Conservation (phyloP, 2,113 vertebrate species). For the Nibea albiflora region DNA sequence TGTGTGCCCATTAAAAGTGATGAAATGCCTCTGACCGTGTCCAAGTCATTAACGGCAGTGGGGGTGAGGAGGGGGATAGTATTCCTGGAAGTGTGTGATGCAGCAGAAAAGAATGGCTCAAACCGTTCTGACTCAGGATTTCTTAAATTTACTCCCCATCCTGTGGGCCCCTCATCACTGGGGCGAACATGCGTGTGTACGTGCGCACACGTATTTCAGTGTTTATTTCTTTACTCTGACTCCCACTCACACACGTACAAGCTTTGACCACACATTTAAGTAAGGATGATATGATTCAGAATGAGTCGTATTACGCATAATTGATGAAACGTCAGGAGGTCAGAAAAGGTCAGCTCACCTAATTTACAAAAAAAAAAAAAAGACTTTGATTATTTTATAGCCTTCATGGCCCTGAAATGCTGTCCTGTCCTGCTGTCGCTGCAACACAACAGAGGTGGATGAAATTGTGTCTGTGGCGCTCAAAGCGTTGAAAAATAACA, state of each 20-base stretch:
- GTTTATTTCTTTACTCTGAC: constrained; percentile 40
- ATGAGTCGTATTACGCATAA: constrained; percentile 26
- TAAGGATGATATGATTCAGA: constrained; percentile 36
- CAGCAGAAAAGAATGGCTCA: constrained; percentile 73
- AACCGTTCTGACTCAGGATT: constrained; percentile 71
- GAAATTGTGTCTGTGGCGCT: background rate
- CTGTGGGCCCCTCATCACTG: constrained; percentile 7
- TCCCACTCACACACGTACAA: background rate
- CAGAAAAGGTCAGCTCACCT: background rate
- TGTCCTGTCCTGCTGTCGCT: background rate
- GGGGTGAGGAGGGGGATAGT: constrained; percentile 42
- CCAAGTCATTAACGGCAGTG: constrained; percentile 44
- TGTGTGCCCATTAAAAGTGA: constrained; percentile 30
- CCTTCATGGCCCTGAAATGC: too few species aligned
- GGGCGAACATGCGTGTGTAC: background rate
- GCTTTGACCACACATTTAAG: background rate
- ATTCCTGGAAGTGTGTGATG: constrained; percentile 80
- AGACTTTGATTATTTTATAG: background rate
- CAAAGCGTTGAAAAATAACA: background rate
- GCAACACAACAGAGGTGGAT: background rate
- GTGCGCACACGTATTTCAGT: background rate
- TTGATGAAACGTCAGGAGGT: background rate
- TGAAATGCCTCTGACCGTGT: constrained; percentile 44
- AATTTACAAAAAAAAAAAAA: background rate
- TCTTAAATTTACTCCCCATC: constrained; percentile 44